Conservation (phyloP, 1,140 invertebrate species). For the Microplitis demolitor region DNA sequence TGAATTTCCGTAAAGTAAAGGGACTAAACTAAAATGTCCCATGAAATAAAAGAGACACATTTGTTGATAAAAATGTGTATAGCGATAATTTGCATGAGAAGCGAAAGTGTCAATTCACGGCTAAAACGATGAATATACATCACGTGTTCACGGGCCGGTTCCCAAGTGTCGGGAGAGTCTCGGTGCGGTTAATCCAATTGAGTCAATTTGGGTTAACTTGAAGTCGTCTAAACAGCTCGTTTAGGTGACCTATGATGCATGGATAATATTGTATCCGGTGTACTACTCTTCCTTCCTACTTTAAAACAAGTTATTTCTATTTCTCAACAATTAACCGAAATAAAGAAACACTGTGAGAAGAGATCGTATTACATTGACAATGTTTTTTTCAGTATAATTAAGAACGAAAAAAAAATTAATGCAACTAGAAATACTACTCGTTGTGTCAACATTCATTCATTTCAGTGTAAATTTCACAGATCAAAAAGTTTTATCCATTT, state of each 20-base stretch:
- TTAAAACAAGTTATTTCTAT: slow-evolving; percentile 24
- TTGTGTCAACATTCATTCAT: too few species aligned
- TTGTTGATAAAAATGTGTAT: slow-evolving; percentile 18
- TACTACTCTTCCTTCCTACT: slow-evolving; percentile 42
- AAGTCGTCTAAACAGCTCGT: slow-evolving; percentile 63
- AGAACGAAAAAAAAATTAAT: not conserved
- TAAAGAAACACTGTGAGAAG: not conserved
- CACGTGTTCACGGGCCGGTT: slow-evolving; percentile 50
- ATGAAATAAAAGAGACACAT: not conserved
- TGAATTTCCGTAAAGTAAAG: too few species aligned
- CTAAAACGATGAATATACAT: slow-evolving; percentile 32
- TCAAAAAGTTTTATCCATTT: too few species aligned
- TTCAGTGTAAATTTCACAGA: too few species aligned
- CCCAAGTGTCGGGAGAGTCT: slow-evolving; percentile 59
- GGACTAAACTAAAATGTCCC: not conserved
- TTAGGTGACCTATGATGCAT: slow-evolving; percentile 52
- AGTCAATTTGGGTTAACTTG: slow-evolving; percentile 62
- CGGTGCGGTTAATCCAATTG: slow-evolving; percentile 61
- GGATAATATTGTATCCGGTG: slow-evolving; percentile 45
- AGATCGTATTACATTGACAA: not conserved
- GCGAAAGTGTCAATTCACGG: slow-evolving; percentile 35
- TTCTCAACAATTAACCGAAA: slow-evolving; percentile 2
- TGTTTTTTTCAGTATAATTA: not conserved
- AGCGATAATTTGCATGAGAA: slow-evolving; percentile 59
- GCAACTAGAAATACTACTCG: too few species aligned